A percentile compares a stretch with the other conserved stretches of the same genome.
Evolutionary conservation across 2,113 vertebrate genomes (phyloP).

Genomic region (Phalacrocorax pelagicus): DNA sequence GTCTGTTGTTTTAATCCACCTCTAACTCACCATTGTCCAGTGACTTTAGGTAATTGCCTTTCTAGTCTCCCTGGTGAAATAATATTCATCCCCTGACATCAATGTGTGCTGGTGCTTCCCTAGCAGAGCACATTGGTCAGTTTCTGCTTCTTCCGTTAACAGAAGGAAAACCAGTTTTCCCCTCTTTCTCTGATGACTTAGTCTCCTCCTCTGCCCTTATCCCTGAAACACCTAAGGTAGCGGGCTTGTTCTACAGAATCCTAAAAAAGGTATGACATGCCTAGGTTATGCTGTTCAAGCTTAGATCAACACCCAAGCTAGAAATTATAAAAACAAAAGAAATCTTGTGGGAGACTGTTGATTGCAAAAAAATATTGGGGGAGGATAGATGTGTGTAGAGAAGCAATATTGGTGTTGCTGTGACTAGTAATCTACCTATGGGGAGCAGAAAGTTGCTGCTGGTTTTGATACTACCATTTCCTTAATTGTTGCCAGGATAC

Average conservation of each 20-base stretch:
- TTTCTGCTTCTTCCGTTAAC: neutral
- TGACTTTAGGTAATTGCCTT: neutral
- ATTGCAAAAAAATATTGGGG: neutral
- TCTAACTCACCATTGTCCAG: neutral
- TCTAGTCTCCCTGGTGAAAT: neutral
- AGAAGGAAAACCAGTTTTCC: neutral
- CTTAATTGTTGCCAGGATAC: neutral
- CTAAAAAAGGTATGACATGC: neutral
- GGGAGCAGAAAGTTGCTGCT: neutral
- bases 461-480: neutral
- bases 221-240: neutral
- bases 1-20: neutral
- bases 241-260: neutral
- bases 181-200: neutral
- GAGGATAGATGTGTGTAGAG: accelerated
- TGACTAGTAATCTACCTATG: neutral
- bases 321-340: neutral
- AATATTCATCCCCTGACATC: neutral
- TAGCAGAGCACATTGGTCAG: neutral
- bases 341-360: neutral
- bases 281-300: neutral
- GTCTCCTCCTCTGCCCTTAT: neutral
- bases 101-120: neutral
- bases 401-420: neutral
- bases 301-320: neutral